Evolutionary conservation across 1,140 invertebrate genomes (phyloP).

Genomic region (Pararge aegeria): DNA sequence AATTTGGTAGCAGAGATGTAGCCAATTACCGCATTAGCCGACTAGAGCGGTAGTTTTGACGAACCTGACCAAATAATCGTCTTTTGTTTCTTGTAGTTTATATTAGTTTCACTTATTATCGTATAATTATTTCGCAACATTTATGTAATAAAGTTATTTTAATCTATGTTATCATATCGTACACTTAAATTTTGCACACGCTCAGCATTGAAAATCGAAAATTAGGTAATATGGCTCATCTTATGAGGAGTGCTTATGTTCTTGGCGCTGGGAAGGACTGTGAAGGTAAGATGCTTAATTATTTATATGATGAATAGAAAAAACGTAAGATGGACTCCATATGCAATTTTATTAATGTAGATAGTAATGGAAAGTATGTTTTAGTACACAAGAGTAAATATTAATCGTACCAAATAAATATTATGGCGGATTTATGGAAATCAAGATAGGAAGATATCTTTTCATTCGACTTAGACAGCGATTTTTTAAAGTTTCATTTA

Average conservation of each 20-base stretch:
- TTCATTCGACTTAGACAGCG: too few species aligned
- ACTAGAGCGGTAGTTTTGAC: slow-evolving; percentile 62
- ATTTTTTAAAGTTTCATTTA: too few species aligned
- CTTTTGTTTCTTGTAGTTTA: slow-evolving; percentile 31
- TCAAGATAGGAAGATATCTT: too few species aligned
- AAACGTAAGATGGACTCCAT: too few species aligned
- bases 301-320: not conserved
- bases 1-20: slow-evolving; percentile 65
- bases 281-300: slow-evolving; percentile 49
- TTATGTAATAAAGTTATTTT: slow-evolving; percentile 47
- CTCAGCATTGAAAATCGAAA: slow-evolving; percentile 59
- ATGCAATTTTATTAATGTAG: too few species aligned
- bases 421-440: too few species aligned
- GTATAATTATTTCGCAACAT: slow-evolving; percentile 41
- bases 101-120: slow-evolving; percentile 35
- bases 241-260: slow-evolving; percentile 61
- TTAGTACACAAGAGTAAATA: too few species aligned
- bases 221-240: slow-evolving; percentile 59
- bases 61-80: slow-evolving; percentile 24
- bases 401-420: too few species aligned
- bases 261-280: slow-evolving; percentile 62
- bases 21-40: slow-evolving; percentile 57
- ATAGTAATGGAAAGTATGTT: too few species aligned
- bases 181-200: slow-evolving; percentile 58
- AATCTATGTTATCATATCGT: slow-evolving; percentile 38